A percentile compares a stretch with the other conserved stretches of the same genome.
phyloP scores from a whole-genome alignment of 2,113 vertebrate genomes.

The Artemisiospiza belli region DNA sequence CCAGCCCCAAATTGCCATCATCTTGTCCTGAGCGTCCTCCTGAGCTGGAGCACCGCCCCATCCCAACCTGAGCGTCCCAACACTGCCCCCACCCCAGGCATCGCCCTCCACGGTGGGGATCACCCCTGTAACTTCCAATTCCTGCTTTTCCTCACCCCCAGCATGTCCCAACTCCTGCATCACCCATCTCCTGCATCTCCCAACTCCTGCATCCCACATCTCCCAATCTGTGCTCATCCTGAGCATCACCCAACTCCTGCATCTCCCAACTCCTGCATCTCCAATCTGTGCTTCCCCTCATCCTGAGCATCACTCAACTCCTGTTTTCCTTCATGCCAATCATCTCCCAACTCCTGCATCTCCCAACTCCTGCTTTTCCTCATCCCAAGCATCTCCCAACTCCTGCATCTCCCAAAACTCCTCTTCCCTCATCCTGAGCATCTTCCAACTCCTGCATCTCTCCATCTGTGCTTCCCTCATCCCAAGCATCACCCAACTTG shows the following conservation, averaged over 20 bases:
- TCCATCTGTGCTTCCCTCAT: too few relatives aligned
- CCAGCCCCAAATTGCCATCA: neutral
- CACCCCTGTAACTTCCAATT: neutral
- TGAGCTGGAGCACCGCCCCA: neutral
- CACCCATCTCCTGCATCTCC: neutral
- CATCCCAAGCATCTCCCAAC: too few relatives aligned
- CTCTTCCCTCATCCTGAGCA: too few relatives aligned
- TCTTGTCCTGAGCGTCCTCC: neutral
- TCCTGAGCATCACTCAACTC: neutral
- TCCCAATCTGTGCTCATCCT: too few relatives aligned
- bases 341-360: too few relatives aligned
- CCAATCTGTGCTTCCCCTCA: too few relatives aligned
- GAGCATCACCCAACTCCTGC: too few relatives aligned
- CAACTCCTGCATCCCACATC: neutral
- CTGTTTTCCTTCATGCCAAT: too few relatives aligned
- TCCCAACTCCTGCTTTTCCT: neutral
- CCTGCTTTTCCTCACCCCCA: neutral
- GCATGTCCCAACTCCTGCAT: neutral
- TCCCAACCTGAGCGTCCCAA: neutral
- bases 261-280: neutral
- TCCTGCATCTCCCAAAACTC: too few relatives aligned
- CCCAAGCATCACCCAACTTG: too few relatives aligned
- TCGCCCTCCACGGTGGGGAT: neutral
- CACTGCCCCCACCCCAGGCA: fast-evolving
- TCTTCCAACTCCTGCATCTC: neutral